Evolutionary conservation across 2,113 vertebrate genomes (phyloP), one percentile per base, ranked within the genome.

Genomic region (Dromiciops gliroides): DNA sequence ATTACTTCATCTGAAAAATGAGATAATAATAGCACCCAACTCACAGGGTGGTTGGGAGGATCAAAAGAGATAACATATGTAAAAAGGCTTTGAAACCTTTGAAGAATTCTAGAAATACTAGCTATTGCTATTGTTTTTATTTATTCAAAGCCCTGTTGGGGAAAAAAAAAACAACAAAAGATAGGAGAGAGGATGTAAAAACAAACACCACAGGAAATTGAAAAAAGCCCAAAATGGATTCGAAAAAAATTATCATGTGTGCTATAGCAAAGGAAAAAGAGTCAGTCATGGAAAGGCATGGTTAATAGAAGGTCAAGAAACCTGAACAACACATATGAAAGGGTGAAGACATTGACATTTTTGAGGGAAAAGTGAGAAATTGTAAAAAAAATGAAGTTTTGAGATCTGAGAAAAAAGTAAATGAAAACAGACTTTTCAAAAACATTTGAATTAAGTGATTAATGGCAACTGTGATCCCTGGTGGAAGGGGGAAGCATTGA

Each of bases 341-440:
- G 14, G 1, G 0, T 24, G 83, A 37, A 37, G 26, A 22, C 90
- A 89, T 92, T 91, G 48, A 37, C 24, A 50, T 7, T 83, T 56
- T 52, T 25, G 12, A n/a, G 6, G 16, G 94, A 37, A 50, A 95
- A 12, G 8, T 8, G 47, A 51, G 31, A 48, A 52, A 28, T 3
- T 10, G 10, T 90, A 50, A 48, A 95, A 31, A 93, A 52, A 52
- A 22, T 31, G 37, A n/a, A 51, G 1, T 89, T 94, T 94, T 37
- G 90, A 92, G 93, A 94, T 60, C 49, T 89, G 89, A 48, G 48
- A 93, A 89, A 50, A 94, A 94, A 44, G 22, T 90, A 91, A 28
- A 91, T 91, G 94, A 53, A 95, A 94, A 91, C 48, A 51, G 88
- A 93, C 37, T 94, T 96, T 96, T 83, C 60, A 89, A 92, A 97